Evolutionary conservation across 2,797 vertebrate species (phyloP), one percentile per base, ranked within the genome.

Genomic region (Mastacembelus armatus): DNA sequence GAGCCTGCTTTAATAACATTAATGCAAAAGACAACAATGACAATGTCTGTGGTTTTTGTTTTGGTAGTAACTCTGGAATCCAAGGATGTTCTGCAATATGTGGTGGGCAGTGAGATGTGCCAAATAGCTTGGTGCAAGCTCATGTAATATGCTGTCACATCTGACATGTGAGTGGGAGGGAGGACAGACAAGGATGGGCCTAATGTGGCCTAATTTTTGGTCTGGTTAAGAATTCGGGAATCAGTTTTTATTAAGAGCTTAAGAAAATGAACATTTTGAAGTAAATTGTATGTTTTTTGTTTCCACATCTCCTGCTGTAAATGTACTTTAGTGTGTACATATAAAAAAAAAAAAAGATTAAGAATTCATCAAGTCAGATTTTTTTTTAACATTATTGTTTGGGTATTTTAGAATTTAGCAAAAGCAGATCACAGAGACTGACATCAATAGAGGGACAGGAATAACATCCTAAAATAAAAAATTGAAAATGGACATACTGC

Each of bases 111-210:
- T 57, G n/a, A 72, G 33, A 38, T 52, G n/a, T n/a, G n/a, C n/a
- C n/a, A n/a, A n/a, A 47, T n/a, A 71, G 60, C 14, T 40, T 39
- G 42, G n/a, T 63, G 50, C n/a, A 60, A 59, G 22, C n/a, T 11
- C 12, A 18, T 45, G 38, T 19, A 24, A 52, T 33, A 16, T 45
- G 54, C 43, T 18, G 26, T 42, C 32, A 63, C 15, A n/a, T n/a
- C n/a, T 14, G 52, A 24, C 49, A 30, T 71, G 35, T 30, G 21
- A 42, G 24, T 47, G 26, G 54, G 42, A 56, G 40, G 35, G 57
- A 24, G 63, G 24, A 32, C 50, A 50, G 19, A 39, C 56, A 29
- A 35, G 5, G 62, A 43, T 24, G 39, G 11, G n/a, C 6, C 18
- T 57, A 10, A 27, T 36, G 26, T 51, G 19, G n/a, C 54, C 27